Conservation (phyloP, 2,797 vertebrate species). For the Chloroceryle inda region DNA sequence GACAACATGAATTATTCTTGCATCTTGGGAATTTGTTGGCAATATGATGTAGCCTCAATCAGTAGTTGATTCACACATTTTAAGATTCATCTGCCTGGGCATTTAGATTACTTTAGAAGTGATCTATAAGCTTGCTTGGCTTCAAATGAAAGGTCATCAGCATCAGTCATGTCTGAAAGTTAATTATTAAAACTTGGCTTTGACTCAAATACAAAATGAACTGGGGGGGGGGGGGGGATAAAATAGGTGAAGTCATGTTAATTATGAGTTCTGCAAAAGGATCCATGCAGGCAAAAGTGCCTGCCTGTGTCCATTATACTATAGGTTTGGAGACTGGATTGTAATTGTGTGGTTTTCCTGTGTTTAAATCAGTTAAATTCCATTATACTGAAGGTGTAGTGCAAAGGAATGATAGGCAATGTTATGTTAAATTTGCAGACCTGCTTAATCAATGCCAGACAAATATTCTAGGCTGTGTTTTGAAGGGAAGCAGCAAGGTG, state of each 20-base stretch:
- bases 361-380: neutral
- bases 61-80: neutral
- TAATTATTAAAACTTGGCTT: conserved; percentile 19
- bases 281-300: neutral
- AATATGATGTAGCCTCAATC: neutral
- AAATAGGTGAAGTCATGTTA: neutral
- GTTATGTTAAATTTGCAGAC: neutral
- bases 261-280: neutral
- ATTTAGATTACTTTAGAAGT: neutral
- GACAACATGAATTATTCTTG: neutral
- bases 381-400: neutral
- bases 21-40: neutral
- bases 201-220: neutral
- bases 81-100: neutral
- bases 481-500: neutral
- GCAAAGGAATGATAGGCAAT: neutral
- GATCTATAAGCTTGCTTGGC: neutral
- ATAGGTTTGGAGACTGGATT: neutral
- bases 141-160: conserved; percentile 16
- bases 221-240: too few relatives aligned
- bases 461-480: neutral
- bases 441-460: neutral
- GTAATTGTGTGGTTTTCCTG: neutral
- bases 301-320: neutral
- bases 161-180: conserved; percentile 9